Conservation (phyloP, 2,797 vertebrate species). For the Saxicola maurus region DNA sequence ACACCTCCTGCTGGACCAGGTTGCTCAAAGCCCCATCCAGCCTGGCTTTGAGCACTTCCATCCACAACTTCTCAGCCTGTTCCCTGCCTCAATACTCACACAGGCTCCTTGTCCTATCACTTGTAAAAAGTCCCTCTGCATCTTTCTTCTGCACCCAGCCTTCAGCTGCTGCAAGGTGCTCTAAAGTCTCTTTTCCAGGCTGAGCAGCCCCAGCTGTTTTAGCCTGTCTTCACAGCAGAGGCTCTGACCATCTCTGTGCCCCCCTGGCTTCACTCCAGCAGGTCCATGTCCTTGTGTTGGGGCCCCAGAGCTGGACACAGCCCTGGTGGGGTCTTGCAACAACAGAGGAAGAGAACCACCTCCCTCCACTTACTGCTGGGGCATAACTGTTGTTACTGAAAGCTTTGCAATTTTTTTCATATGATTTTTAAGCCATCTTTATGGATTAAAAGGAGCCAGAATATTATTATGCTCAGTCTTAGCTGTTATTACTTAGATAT, state of each 20-base stretch:
- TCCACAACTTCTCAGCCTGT: background rate
- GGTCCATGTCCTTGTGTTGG: background rate
- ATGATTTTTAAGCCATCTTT: background rate
- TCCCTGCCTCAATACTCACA: background rate
- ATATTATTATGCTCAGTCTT: background rate
- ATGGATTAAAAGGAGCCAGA: background rate
- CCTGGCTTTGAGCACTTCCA: background rate
- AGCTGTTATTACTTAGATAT: background rate
- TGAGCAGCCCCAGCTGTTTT: background rate
- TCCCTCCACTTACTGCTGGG: fast-evolving
- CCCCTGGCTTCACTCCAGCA: background rate
- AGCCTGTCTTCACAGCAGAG: background rate
- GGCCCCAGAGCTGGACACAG: background rate
- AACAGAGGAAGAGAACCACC: background rate
- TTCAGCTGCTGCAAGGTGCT: background rate
- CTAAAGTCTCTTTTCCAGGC: background rate
- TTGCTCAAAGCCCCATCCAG: background rate
- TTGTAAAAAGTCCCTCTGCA: background rate
- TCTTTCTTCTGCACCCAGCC: background rate
- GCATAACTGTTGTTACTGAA: background rate
- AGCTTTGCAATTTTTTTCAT: background rate
- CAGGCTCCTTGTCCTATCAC: too few relatives aligned
- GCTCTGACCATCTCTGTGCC: background rate
- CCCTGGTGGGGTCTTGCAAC: background rate
- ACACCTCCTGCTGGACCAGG: background rate